Evolutionary conservation across 2,113 vertebrate genomes (phyloP).

Genomic region (Perccottus glenii): DNA sequence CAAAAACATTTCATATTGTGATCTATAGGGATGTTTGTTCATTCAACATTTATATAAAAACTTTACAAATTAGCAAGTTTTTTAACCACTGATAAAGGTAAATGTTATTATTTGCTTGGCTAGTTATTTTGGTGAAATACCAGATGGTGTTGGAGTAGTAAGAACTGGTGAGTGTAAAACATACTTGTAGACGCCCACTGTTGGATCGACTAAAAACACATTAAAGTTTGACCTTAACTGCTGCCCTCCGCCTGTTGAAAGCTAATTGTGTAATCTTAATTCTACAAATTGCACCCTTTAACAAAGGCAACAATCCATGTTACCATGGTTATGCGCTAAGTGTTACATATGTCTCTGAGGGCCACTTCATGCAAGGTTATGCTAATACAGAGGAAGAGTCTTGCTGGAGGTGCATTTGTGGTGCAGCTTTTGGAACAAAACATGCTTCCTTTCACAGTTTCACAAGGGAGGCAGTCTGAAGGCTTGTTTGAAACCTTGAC

Average conservation of each 20-base stretch:
- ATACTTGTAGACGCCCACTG: not conserved
- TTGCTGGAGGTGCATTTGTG: conserved; percentile 45
- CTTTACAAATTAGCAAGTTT: too few species aligned
- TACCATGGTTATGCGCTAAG: conserved; percentile 52
- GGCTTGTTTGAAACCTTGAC: conserved; percentile 50
- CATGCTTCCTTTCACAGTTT: conserved; percentile 44
- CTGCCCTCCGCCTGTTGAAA: not conserved
- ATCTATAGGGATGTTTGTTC: too few species aligned
- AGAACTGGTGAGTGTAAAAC: not conserved
- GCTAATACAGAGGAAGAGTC: conserved; percentile 53
- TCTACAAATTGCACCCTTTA: conserved; percentile 33
- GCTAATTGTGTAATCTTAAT: conserved; percentile 5
- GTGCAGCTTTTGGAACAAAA: conserved; percentile 37
- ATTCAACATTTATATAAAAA: too few species aligned
- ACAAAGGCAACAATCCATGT: conserved; percentile 56
- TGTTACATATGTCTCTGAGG: conserved; percentile 54
- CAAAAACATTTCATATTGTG: not conserved
- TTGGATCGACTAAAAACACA: not conserved
- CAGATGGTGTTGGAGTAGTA: not conserved
- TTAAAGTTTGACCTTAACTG: not conserved
- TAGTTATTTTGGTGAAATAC: not conserved
- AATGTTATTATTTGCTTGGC: not conserved
- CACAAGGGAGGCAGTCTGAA: conserved; percentile 41
- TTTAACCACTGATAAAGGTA: too few species aligned
- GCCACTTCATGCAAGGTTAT: conserved; percentile 58